These are phyloP conservation scores for Agonum fuliginosum DNA, from an alignment of 2,888 invertebrate genomes.

Conservation along the genomic window DNA sequence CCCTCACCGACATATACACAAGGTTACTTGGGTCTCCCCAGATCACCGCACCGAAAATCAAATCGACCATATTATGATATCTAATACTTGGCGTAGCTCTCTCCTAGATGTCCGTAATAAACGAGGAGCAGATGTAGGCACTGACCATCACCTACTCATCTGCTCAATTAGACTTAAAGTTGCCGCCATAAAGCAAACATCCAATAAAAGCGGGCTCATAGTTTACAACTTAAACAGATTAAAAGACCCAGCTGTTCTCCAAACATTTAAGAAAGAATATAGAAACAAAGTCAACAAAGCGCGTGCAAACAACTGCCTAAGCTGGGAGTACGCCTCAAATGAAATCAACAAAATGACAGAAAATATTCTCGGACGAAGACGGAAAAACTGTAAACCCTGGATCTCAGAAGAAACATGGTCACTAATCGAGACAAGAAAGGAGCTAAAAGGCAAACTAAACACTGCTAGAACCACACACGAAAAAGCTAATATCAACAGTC, in stretches of 20 bases:
- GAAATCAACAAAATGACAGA: not conserved
- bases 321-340: not conserved
- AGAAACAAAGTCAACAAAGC: no score
- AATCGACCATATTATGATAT: slow-evolving; percentile 15
- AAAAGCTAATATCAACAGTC: not conserved
- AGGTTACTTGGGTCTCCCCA: no score
- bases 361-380: not conserved
- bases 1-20: no score
- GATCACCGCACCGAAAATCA: slow-evolving; percentile 3
- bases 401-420: not conserved
- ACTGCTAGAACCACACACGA: not conserved
- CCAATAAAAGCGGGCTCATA: not conserved
- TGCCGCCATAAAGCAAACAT: not conserved
- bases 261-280: no score
- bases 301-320: no score
- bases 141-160: not conserved
- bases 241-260: no score
- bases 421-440: not conserved
- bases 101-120: not conserved
- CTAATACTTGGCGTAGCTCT: slow-evolving; percentile 1
- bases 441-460: not conserved
- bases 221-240: no score
- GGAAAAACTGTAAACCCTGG: not conserved
- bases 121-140: slow-evolving; percentile 10
- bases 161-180: not conserved